Percentiles rank a stretch among this genome's conserved stretches.
These are phyloP conservation scores for Autographa pulchrina DNA, from an alignment of 2,888 invertebrate species.

Conservation along the genomic window DNA sequence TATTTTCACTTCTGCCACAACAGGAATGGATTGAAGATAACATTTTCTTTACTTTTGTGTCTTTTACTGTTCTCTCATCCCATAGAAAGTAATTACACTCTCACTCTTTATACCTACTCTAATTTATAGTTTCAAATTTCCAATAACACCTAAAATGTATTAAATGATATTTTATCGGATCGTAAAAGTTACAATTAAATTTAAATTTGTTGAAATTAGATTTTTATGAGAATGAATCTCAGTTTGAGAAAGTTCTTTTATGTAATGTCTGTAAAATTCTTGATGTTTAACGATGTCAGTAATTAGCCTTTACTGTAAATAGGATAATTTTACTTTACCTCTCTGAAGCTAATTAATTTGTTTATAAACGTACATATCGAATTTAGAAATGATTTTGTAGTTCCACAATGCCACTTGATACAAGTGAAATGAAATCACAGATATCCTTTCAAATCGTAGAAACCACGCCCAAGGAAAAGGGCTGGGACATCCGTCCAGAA, in stretches of 20 bases:
- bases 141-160: conserved; percentile 6
- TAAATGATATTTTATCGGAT: conserved; percentile 3
- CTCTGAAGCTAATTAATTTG: too few relatives aligned
- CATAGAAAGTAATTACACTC: too few relatives aligned
- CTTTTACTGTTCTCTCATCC: too few relatives aligned
- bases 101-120: too few relatives aligned
- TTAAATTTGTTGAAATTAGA: background rate
- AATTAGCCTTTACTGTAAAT: background rate
- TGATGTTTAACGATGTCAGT: background rate
- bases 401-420: background rate
- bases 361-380: too few relatives aligned
- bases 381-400: too few relatives aligned
- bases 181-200: background rate
- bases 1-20: too few relatives aligned
- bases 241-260: background rate
- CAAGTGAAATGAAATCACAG: background rate
- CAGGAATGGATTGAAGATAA: too few relatives aligned
- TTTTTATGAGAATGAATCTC: background rate
- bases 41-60: too few relatives aligned
- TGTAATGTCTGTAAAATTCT: background rate
- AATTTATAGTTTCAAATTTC: background rate
- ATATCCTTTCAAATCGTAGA: background rate
- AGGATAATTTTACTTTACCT: background rate
- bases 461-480: background rate
- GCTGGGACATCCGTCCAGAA: conserved; percentile 19